Conservation (phyloP, 2,797 vertebrate species). For the Poeciliopsis infans region DNA sequence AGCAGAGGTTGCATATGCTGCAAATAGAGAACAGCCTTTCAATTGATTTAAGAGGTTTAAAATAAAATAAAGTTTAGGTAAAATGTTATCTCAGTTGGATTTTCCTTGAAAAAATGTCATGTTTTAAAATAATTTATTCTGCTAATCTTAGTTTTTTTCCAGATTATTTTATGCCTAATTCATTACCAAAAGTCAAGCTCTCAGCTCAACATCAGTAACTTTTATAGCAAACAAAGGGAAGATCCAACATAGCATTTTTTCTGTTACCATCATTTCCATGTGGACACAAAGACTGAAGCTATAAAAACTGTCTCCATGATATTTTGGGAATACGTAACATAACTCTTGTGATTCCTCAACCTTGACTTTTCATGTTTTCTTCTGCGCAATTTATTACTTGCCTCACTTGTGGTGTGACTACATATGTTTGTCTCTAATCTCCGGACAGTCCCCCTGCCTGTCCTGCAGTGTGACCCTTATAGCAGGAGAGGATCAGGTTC, state of each 20-base stretch:
- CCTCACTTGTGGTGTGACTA: not conserved
- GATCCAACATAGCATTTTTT: not conserved
- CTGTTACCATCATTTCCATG: not conserved
- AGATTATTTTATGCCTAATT: not conserved
- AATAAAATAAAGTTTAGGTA: too few relatives aligned
- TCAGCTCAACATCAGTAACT: not conserved
- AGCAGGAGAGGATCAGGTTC: slow-evolving; percentile 79
- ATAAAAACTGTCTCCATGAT: too few relatives aligned
- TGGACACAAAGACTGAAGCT: not conserved
- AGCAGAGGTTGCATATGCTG: not conserved
- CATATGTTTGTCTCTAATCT: not conserved
- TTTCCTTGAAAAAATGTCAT: not conserved
- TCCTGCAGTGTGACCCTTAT: slow-evolving; percentile 84
- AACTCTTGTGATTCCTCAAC: not conserved
- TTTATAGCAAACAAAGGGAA: not conserved
- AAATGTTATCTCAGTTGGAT: not conserved
- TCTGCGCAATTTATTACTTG: slow-evolving; percentile 23
- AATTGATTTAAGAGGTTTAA: not conserved
- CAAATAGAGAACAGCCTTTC: not conserved
- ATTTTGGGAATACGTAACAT: not conserved
- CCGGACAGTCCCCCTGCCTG: slow-evolving; percentile 84
- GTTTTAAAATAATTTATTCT: not conserved
- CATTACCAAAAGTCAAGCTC: not conserved
- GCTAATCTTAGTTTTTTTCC: not conserved
- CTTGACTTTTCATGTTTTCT: slow-evolving; percentile 9